Conservation (phyloP, 2,113 vertebrate species). For the Oncorhynchus clarkii region DNA sequence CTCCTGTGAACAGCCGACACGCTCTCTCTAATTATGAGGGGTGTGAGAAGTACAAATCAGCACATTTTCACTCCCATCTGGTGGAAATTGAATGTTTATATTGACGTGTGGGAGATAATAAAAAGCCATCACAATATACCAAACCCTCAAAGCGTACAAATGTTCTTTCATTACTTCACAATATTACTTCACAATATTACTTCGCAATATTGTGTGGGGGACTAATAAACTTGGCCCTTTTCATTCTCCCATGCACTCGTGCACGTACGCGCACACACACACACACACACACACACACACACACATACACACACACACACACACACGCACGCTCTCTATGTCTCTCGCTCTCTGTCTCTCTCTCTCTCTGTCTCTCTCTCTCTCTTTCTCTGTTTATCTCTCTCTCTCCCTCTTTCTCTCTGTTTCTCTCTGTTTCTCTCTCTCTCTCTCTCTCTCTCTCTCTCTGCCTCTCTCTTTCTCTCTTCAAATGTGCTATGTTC, state of each 20-base stretch:
- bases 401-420: too few species aligned
- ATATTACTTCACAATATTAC: slow-evolving; percentile 39
- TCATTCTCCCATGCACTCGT: slow-evolving; percentile 9
- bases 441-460: background rate
- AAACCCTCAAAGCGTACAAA: background rate
- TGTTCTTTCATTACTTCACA: slow-evolving; percentile 32
- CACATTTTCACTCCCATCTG: slow-evolving; percentile 20
- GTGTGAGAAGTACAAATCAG: slow-evolving; percentile 35
- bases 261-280: background rate
- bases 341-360: too few species aligned
- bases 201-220: slow-evolving; percentile 34
- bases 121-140: slow-evolving; percentile 19
- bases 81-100: slow-evolving; percentile 8
- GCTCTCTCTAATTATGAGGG: background rate
- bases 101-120: slow-evolving; percentile 5
- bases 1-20: background rate
- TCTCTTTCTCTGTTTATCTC: too few species aligned
- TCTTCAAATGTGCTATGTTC: too few species aligned
- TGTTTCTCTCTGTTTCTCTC: background rate
- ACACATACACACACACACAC: background rate
- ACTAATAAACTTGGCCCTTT: slow-evolving; percentile 20
- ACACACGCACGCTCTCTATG: accelerated
- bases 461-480: background rate
- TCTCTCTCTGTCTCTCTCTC: too few species aligned
- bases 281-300: background rate